A percentile compares a stretch with the other conserved stretches of the same genome.
These are phyloP conservation scores for Carpatolechia fugitivella DNA, from an alignment of 2,888 invertebrate species.

Conservation along the genomic window DNA sequence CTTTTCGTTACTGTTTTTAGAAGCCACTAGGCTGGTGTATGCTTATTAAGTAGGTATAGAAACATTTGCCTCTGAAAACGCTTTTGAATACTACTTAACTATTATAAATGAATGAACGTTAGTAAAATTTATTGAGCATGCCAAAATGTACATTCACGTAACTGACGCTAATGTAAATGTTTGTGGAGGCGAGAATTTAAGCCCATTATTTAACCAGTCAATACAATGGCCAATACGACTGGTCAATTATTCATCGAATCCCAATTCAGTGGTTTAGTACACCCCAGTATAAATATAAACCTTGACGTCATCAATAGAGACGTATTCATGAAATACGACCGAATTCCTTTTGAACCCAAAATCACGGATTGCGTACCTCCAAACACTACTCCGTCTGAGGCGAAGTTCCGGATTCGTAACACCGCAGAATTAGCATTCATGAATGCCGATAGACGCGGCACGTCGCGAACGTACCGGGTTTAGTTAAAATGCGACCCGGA, in stretches of 20 bases:
- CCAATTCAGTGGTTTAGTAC: not conserved
- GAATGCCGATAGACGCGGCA: constrained; percentile 32
- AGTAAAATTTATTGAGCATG: not conserved
- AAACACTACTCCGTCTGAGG: constrained; percentile 14
- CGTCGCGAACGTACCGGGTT: constrained; percentile 17
- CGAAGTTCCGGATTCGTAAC: constrained; percentile 15
- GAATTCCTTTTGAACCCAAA: constrained; percentile 20
- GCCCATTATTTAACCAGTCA: constrained; percentile 5
- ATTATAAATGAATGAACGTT: too few relatives aligned
- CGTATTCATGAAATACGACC: constrained; percentile 19
- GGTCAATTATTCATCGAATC: constrained; percentile 10
- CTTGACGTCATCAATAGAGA: constrained; percentile 8
- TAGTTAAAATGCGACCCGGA: constrained; percentile 51
- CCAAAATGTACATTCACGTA: not conserved
- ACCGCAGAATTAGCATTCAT: constrained; percentile 47
- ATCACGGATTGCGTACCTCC: constrained; percentile 14
- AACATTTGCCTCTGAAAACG: too few relatives aligned
- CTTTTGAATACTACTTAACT: too few relatives aligned
- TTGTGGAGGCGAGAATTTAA: not conserved
- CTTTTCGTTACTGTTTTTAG: too few relatives aligned
- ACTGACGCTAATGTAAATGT: not conserved
- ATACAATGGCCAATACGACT: constrained; percentile 2
- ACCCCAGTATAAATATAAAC: constrained; percentile 3
- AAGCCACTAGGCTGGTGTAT: too few relatives aligned
- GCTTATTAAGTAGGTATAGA: too few relatives aligned